Evolutionary conservation across 1,140 invertebrate species (phyloP), one percentile per base, ranked within the genome.

Genomic region (Drosophila arawakana): DNA sequence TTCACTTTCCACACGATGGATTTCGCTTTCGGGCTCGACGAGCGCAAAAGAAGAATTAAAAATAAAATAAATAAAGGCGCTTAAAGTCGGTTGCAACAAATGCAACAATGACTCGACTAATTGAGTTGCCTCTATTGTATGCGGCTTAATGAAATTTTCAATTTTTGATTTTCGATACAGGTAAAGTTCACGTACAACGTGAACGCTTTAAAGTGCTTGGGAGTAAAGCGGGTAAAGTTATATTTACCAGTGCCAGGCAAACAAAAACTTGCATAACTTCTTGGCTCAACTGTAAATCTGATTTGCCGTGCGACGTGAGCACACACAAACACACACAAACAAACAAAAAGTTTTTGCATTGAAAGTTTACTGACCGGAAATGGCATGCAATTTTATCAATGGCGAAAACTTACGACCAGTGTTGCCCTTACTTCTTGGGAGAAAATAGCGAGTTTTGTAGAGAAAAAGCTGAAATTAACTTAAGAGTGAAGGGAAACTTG

Each of bases 341-440:
- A 39, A 25, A 10, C 7, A 55, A 81, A 73, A 88, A 70, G 54
- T 83, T 88, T 78, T 57, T 69, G 35, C 69, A 80, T 75, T 65
- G 68, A 70, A 89, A 88, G 83, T 88, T 88, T 88, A 88, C 70
- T 89, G 84, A 89, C 83, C 83, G 84, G 80, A 88, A 88, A 83
- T 80, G 83, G 84, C 83, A 75, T 89, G 77, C 80, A 83, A 78
- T 83, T 88, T 89, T 83, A 89, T 83, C 84, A 88, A 78, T 75
- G 76, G 60, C 61, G 11, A 41, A 54, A 61, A 30, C 25, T 30
- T 4, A 6, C 25, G 3, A 6, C 25, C 25, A 30, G 25, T 30
- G 25, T 30, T 30, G 25, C 25, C 25, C 3, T 5, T 3, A 30
- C 25, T 30, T 30, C 25, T 5, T 30, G 6, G 25, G 25, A 6